Percentiles rank a stretch among this genome's conserved stretches.
These are phyloP conservation scores for Chondrilla cf. caribensis DNA, from an alignment of 37 sponge, comb jelly and placozoan species.

Conservation along the genomic window DNA sequence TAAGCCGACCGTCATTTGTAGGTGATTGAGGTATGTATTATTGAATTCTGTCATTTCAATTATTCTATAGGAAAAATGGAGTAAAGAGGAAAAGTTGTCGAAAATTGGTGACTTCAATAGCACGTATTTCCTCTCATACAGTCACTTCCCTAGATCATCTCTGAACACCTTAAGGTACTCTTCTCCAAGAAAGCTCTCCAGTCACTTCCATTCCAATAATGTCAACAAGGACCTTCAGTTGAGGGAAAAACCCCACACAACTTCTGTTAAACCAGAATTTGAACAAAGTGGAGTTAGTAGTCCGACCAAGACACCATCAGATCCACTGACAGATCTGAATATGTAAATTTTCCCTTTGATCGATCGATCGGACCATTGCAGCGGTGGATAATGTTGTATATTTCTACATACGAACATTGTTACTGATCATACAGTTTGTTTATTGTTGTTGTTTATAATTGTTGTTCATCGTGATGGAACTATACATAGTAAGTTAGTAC, in stretches of 20 bases:
- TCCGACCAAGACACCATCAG: too few relatives aligned
- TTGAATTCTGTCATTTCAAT: background rate
- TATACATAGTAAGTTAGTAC: too few relatives aligned
- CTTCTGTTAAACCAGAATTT: slow-evolving; percentile 38
- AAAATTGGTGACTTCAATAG: slow-evolving; percentile 38
- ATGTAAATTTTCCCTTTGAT: too few relatives aligned
- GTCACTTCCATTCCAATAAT: slow-evolving; percentile 61
- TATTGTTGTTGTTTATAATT: too few relatives aligned
- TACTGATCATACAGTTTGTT: too few relatives aligned
- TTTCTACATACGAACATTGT: too few relatives aligned
- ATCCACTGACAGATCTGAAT: too few relatives aligned
- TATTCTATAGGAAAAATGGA: slow-evolving; percentile 53
- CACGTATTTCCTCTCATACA: slow-evolving; percentile 36
- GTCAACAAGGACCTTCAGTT: slow-evolving; percentile 58
- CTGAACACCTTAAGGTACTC: slow-evolving; percentile 1
- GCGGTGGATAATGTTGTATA: too few relatives aligned
- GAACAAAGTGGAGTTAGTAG: too few relatives aligned
- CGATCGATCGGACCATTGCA: too few relatives aligned
- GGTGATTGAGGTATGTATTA: too few relatives aligned
- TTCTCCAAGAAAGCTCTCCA: slow-evolving; percentile 60
- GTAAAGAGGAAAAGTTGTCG: slow-evolving; percentile 43
- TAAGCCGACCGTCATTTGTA: background rate
- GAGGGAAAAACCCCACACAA: slow-evolving; percentile 29
- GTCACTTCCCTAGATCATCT: background rate
- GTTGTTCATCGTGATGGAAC: too few relatives aligned